phyloP scores from a whole-genome alignment of 2,888 invertebrate genomes.

The Pterostichus madidus region DNA sequence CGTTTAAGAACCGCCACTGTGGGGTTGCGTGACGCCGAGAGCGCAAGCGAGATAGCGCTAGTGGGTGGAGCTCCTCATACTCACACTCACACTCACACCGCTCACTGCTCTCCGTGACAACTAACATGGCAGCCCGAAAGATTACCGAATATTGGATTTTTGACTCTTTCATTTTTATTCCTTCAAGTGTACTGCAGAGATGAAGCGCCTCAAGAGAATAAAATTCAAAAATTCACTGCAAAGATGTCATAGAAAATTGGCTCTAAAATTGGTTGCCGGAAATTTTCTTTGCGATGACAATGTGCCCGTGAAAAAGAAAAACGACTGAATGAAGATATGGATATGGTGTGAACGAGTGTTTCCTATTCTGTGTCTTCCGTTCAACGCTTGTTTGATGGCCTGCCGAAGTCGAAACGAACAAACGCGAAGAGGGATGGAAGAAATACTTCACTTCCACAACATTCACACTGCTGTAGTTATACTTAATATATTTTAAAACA shows the following conservation, averaged over 20 bases:
- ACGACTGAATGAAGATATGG: conserved; percentile 61
- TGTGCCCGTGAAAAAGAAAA: conserved; percentile 55
- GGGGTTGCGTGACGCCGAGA: conserved; percentile 16
- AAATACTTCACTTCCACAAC: too few species aligned
- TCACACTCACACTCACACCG: background rate
- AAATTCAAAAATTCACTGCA: conserved; percentile 66
- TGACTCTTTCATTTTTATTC: conserved; percentile 65
- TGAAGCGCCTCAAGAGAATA: conserved; percentile 59
- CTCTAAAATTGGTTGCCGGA: conserved; percentile 66
- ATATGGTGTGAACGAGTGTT: conserved; percentile 59
- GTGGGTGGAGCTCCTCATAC: background rate
- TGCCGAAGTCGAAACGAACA: conserved; percentile 10
- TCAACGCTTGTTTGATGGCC: conserved; percentile 38
- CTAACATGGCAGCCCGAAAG: conserved; percentile 66
- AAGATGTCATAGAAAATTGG: conserved; percentile 65
- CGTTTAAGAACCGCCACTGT: conserved; percentile 37
- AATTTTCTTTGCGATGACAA: conserved; percentile 65
- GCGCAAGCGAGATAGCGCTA: background rate
- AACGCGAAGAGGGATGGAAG: too few species aligned
- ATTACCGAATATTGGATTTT: conserved; percentile 66
- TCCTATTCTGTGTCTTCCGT: conserved; percentile 48
- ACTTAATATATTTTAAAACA: too few species aligned
- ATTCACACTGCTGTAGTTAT: too few species aligned
- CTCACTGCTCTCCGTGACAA: conserved; percentile 49
- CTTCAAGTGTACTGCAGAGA: conserved; percentile 56